phyloP scores from a whole-genome alignment of 2,888 invertebrate genomes.

The Calameuta idolon region DNA sequence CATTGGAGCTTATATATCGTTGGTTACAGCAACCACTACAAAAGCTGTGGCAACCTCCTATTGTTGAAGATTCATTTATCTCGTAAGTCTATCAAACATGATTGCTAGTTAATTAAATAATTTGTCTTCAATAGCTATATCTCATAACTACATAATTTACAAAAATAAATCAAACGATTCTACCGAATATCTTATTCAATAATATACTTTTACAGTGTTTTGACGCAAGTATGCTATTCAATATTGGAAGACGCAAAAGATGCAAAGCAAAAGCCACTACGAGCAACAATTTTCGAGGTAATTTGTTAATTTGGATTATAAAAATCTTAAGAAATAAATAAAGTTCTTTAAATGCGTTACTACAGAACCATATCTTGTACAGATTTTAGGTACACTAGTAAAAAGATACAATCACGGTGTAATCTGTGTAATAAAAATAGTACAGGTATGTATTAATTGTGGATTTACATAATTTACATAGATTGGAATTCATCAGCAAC shows the following conservation, averaged over 20 bases:
- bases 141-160: conserved; percentile 13
- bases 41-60: conserved; percentile 84
- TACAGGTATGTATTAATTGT: conserved; percentile 62
- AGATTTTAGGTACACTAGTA: conserved; percentile 84
- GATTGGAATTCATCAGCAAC: conserved; percentile 7
- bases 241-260: conserved; percentile 74
- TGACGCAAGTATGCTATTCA: conserved; percentile 82
- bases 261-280: conserved; percentile 73
- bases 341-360: background rate
- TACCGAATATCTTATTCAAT: background rate
- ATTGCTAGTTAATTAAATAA: background rate
- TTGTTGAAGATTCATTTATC: conserved; percentile 86
- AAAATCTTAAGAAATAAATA: background rate
- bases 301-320: conserved; percentile 33
- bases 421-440: conserved; percentile 79
- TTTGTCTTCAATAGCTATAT: background rate
- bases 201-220: conserved; percentile 69
- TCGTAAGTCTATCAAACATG: conserved; percentile 71
- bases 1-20: conserved; percentile 75
- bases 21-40: conserved; percentile 78
- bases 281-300: conserved; percentile 73
- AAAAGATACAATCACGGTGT: conserved; percentile 87
- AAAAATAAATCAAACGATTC: conserved; percentile 11
- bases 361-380: conserved; percentile 64
- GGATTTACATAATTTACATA: conserved; percentile 5